Percentiles rank a stretch among this genome's conserved stretches.
These are phyloP conservation scores for Acanthiza pusilla DNA, from an alignment of 2,797 vertebrate genomes.

Conservation along the genomic window DNA sequence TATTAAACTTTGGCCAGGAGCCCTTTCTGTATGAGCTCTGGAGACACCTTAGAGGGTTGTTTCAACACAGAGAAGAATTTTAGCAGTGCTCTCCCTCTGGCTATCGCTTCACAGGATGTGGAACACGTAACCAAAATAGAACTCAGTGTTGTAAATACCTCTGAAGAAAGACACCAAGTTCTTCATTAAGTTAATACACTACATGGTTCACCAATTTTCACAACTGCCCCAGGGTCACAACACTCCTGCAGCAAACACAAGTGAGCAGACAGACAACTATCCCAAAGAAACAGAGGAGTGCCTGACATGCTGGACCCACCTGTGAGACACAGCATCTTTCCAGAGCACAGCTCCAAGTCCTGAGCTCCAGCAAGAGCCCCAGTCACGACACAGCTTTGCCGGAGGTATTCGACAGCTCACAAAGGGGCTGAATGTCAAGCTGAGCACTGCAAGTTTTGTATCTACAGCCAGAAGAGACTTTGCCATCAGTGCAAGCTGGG, in stretches of 20 bases:
- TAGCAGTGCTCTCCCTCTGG: background rate
- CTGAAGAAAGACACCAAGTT: background rate
- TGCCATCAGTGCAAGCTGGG: background rate
- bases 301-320: background rate
- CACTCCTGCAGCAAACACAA: background rate
- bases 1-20: background rate
- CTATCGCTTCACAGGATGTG: background rate
- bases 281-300: background rate
- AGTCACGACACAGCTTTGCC: background rate
- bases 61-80: background rate
- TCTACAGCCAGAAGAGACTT: background rate
- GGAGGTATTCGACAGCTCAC: accelerated
- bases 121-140: background rate
- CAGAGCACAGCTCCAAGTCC: background rate
- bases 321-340: background rate
- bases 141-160: background rate
- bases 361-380: background rate
- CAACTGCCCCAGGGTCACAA: background rate
- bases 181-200: background rate
- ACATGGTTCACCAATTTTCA: background rate
- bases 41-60: background rate
- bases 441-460: background rate
- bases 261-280: accelerated
- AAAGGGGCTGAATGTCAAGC: accelerated
- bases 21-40: background rate